Evolutionary conservation across 2,113 vertebrate genomes (phyloP).

Genomic region (Monarcha castaneiventris): DNA sequence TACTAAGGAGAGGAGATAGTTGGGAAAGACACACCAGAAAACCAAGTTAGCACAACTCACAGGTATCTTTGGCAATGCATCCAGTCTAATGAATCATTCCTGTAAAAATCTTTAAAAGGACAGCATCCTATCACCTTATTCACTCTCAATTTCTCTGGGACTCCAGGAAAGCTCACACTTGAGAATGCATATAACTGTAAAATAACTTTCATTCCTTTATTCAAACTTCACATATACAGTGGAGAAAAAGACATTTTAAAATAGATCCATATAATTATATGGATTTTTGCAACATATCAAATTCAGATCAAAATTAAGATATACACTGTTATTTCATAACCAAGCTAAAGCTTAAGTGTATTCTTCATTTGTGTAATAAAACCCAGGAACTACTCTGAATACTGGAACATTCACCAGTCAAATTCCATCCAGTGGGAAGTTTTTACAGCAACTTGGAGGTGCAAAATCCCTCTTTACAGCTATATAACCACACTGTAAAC

Average conservation of each 20-base stretch:
- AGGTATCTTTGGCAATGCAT: not conserved
- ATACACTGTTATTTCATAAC: constrained; percentile 64
- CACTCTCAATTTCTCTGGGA: not conserved
- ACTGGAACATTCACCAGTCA: constrained; percentile 56
- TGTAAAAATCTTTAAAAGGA: not conserved
- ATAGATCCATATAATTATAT: constrained; percentile 61
- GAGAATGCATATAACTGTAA: constrained; percentile 55
- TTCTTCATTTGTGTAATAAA: constrained; percentile 39
- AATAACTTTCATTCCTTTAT: constrained; percentile 68
- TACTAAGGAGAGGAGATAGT: not conserved
- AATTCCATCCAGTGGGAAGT: constrained; percentile 5
- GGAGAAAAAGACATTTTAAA: constrained; percentile 69
- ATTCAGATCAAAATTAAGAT: constrained; percentile 65
- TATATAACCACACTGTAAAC: constrained; percentile 23
- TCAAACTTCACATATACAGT: constrained; percentile 68
- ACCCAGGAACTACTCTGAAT: constrained; percentile 35
- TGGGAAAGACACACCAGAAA: not conserved
- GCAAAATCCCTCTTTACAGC: constrained; percentile 43
- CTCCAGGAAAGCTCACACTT: constrained; percentile 56
- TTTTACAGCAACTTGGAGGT: constrained; percentile 14
- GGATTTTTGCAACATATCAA: constrained; percentile 65
- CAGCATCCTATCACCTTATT: constrained; percentile 8
- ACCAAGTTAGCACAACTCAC: not conserved
- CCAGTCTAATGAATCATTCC: not conserved
- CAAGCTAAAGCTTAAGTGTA: constrained; percentile 53